Conservation (phyloP, 2,113 vertebrate genomes). For the Collichthys lucidus region DNA sequence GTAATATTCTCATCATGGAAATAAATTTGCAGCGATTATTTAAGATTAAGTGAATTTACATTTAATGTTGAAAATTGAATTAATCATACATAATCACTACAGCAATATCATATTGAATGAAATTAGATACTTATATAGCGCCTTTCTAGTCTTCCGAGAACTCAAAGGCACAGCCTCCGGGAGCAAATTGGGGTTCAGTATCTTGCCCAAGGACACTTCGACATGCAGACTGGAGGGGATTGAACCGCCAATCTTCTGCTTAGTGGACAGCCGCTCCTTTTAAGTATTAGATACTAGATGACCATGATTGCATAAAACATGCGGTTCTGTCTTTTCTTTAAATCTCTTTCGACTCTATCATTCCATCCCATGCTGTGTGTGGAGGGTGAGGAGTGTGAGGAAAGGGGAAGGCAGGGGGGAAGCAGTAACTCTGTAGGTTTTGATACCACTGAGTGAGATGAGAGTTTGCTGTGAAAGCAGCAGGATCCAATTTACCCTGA, state of each 20-base stretch:
- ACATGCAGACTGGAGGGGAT: too few species aligned
- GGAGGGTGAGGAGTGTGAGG: not conserved
- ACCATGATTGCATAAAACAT: not conserved
- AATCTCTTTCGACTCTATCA: not conserved
- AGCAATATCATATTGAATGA: not conserved
- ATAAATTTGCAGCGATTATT: too few species aligned
- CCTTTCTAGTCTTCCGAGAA: too few species aligned
- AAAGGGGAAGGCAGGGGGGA: not conserved
- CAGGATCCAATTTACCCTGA: conserved; percentile 64
- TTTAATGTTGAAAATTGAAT: not conserved
- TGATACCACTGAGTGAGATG: conserved; percentile 23
- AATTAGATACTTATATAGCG: too few species aligned
- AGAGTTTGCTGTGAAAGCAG: conserved; percentile 63
- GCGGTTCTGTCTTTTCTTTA: not conserved
- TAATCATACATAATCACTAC: not conserved
- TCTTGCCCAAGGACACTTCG: too few species aligned
- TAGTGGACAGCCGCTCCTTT: too few species aligned
- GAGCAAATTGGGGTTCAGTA: too few species aligned
- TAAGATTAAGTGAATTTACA: too few species aligned
- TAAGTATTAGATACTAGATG: not conserved
- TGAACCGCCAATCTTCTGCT: too few species aligned
- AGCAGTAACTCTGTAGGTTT: conserved; percentile 22
- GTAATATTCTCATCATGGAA: not conserved
- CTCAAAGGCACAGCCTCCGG: too few species aligned
- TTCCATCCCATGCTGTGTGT: not conserved